These are phyloP conservation scores for Loxodonta africana DNA, from an alignment of 2,113 vertebrate species.

Conservation along the genomic window DNA sequence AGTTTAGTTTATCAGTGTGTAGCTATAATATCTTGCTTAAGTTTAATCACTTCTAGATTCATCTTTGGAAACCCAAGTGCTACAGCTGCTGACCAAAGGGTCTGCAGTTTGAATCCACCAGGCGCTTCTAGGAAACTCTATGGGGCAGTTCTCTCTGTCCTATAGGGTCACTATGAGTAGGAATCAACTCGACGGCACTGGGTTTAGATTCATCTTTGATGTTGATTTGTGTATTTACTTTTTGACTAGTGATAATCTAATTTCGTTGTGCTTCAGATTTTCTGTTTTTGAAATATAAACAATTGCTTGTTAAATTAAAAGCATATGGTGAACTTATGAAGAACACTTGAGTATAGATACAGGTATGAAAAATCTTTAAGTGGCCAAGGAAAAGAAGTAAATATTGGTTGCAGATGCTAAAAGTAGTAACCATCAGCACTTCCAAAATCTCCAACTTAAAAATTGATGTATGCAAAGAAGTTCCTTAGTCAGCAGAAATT, in stretches of 20 bases:
- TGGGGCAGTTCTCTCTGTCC: no score
- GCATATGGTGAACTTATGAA: not conserved
- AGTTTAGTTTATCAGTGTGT: constrained; percentile 1
- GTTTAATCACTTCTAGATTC: constrained; percentile 5
- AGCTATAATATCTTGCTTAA: not conserved
- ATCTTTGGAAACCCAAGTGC: not conserved
- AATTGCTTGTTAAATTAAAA: constrained; percentile 28
- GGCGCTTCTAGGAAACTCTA: no score
- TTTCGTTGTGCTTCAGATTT: constrained; percentile 29
- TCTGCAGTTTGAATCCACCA: no score
- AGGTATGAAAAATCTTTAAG: constrained; percentile 30
- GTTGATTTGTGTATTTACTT: not conserved
- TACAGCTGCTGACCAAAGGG: no score
- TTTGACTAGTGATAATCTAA: not conserved
- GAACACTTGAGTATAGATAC: not conserved
- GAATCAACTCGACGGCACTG: no score
- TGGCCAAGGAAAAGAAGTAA: constrained; percentile 1
- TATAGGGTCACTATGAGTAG: no score
- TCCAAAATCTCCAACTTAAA: not conserved
- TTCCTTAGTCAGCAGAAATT: not conserved
- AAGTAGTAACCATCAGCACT: not conserved
- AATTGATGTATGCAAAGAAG: not conserved
- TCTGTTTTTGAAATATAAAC: constrained; percentile 34
- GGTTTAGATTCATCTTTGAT: not conserved
- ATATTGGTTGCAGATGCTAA: not conserved